Conservation (phyloP, 1,140 invertebrate genomes). For the Cephus cinctus region DNA sequence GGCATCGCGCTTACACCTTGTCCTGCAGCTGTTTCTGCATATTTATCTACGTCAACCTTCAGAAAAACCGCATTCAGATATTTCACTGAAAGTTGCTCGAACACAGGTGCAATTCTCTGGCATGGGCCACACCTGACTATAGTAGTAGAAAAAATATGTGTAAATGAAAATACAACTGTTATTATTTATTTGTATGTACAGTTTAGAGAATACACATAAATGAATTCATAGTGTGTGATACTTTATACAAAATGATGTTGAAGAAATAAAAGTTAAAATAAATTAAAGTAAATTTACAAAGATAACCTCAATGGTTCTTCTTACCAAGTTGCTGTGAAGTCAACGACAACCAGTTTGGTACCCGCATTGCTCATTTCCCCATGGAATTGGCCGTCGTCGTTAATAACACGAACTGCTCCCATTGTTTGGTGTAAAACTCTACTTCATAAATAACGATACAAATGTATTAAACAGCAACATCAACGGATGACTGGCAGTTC, state of each 20-base stretch:
- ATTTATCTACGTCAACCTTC: constrained; percentile 93
- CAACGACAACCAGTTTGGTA: constrained; percentile 88
- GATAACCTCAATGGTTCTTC: constrained; percentile 36
- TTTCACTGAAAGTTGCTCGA: constrained; percentile 80
- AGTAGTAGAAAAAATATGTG: constrained; percentile 14
- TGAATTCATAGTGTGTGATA: not conserved
- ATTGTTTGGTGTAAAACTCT: too few species aligned
- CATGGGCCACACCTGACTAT: constrained; percentile 89
- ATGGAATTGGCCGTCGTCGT: too few species aligned
- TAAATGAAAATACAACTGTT: constrained; percentile 9
- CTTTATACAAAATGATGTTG: not conserved
- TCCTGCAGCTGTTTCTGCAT: constrained; percentile 77
- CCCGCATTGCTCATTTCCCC: constrained; percentile 77
- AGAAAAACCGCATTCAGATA: constrained; percentile 90
- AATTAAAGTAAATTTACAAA: not conserved
- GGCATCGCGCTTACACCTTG: constrained; percentile 95
- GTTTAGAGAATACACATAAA: not conserved
- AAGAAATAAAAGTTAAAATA: not conserved
- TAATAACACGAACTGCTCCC: too few species aligned
- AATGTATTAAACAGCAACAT: too few species aligned
- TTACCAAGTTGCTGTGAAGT: constrained; percentile 91
- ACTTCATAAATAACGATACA: too few species aligned
- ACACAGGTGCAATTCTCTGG: constrained; percentile 86
- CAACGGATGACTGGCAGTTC: too few species aligned
- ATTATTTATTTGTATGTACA: not conserved